Evolutionary conservation across 2,888 invertebrate genomes (phyloP).

Genomic region (Macaria liturata): DNA sequence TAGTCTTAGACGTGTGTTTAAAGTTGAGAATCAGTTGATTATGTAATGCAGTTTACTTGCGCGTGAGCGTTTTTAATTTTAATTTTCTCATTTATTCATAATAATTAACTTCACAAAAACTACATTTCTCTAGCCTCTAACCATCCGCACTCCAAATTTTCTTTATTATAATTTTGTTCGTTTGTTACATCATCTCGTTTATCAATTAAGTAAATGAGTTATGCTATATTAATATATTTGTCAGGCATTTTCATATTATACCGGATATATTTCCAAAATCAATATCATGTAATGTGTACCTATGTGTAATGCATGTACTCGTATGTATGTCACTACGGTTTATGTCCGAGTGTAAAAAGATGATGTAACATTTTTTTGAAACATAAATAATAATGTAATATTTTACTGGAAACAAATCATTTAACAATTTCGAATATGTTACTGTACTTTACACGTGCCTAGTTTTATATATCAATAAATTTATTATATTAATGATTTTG

Average conservation of each 20-base stretch:
- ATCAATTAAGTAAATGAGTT: constrained; percentile 1
- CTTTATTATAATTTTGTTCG: constrained; percentile 7
- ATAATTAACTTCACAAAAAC: constrained; percentile 26
- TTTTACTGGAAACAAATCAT: constrained; percentile 9
- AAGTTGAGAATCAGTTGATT: constrained; percentile 1
- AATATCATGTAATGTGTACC: background rate
- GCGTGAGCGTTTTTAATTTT: constrained; percentile 15
- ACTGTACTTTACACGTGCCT: constrained; percentile 27
- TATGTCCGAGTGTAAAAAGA: constrained; percentile 7
- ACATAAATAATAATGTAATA: constrained; percentile 6
- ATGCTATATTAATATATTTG: background rate
- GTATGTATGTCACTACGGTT: background rate
- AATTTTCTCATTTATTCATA: constrained; percentile 12
- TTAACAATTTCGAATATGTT: constrained; percentile 11
- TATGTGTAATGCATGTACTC: no score
- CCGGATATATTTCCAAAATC: constrained; percentile 5
- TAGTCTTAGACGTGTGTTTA: background rate
- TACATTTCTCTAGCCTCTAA: constrained; percentile 29
- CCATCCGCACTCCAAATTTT: constrained; percentile 17
- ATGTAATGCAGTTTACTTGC: constrained; percentile 14
- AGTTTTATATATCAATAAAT: constrained; percentile 25
- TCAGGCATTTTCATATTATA: constrained; percentile 1
- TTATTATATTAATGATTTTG: constrained; percentile 28
- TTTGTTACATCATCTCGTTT: constrained; percentile 19
- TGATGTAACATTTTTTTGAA: constrained; percentile 18